Evolutionary conservation across 1,140 invertebrate species (phyloP), one percentile per base, ranked within the genome.

Genomic region (Psix sp.): DNA sequence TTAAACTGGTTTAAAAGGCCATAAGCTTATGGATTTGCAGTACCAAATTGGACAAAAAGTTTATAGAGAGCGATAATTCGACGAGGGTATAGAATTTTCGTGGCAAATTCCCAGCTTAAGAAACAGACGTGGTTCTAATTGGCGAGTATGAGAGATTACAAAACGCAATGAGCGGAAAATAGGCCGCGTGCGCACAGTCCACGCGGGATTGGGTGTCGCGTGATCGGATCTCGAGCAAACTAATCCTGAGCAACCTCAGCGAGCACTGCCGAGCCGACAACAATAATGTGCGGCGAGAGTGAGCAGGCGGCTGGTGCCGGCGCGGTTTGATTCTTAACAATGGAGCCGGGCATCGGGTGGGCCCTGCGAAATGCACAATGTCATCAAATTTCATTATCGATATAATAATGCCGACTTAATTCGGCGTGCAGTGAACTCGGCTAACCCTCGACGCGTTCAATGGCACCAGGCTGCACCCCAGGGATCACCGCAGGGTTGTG

Each of bases 381-480:
- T 86, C 85, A 82, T 86, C 82, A 85, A 86, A 87, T 86, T 86
- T 86, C 86, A 85, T 86, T 86, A 86, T 86, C 83, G 83, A 81
- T 74, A 77, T 82, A 82, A 86, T 86, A 86, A 86, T 84, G 78
- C 79, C 63, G 75, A 75, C 77, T 87, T 86, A 82, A 86, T 86
- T 85, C 80, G 77, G 72, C 68, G 68, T 71, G 60, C 59, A 70
- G 49, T 51, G 62, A 74, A 74, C 71, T 60, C 49, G 60, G 68
- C 68, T 59, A 73, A 73, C 68, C 70, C 70, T 73, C 70, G 60
- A 43, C 60, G 49, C 46, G 60, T 56, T 73, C 54, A 66, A 73
- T 66, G 62, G 40, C 60, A 65, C 29, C 70, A 29, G 39, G 60
- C 70, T 46, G 70, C 62, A 62, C 71, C 71, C 71, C 71, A 67